Evolutionary conservation across 2,888 invertebrate species (phyloP).

Genomic region (Drosophila algonquin): DNA sequence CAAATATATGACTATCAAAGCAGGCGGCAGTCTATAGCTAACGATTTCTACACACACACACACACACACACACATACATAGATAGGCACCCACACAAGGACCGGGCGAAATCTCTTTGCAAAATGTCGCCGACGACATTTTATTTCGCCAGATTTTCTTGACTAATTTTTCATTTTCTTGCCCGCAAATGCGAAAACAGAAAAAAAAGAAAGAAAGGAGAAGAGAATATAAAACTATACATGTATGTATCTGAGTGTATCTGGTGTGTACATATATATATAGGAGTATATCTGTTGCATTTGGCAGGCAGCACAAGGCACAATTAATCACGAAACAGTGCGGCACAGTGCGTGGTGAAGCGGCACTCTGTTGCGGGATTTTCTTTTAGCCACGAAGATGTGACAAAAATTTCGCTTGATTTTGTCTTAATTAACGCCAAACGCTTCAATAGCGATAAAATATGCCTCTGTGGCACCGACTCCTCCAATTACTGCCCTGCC

Average conservation of each 20-base stretch:
- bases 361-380: slow-evolving; percentile 9
- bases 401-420: slow-evolving; percentile 83
- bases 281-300: slow-evolving; percentile 28
- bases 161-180: slow-evolving; percentile 82
- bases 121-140: slow-evolving; percentile 84
- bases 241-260: slow-evolving; percentile 9
- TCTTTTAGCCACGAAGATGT: slow-evolving; percentile 60
- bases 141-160: slow-evolving; percentile 83
- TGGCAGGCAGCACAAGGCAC: slow-evolving; percentile 73
- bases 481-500: slow-evolving; percentile 81
- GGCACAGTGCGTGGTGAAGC: slow-evolving; percentile 28
- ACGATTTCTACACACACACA: not conserved
- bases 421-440: slow-evolving; percentile 84
- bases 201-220: slow-evolving; percentile 4
- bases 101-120: slow-evolving; percentile 66
- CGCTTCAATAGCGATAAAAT: slow-evolving; percentile 83
- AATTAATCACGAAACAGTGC: slow-evolving; percentile 67
- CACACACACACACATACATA: not conserved
- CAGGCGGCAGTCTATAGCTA: no score
- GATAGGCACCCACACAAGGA: slow-evolving; percentile 35
- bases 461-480: slow-evolving; percentile 75
- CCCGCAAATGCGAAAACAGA: slow-evolving; percentile 47
- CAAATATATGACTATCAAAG: slow-evolving; percentile 25
- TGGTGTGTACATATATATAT: not conserved
- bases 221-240: not conserved